A percentile compares a stretch with the other conserved stretches of the same genome.
Evolutionary conservation across 2,113 vertebrate genomes (phyloP).

Genomic region (Planiliza haematocheilus): DNA sequence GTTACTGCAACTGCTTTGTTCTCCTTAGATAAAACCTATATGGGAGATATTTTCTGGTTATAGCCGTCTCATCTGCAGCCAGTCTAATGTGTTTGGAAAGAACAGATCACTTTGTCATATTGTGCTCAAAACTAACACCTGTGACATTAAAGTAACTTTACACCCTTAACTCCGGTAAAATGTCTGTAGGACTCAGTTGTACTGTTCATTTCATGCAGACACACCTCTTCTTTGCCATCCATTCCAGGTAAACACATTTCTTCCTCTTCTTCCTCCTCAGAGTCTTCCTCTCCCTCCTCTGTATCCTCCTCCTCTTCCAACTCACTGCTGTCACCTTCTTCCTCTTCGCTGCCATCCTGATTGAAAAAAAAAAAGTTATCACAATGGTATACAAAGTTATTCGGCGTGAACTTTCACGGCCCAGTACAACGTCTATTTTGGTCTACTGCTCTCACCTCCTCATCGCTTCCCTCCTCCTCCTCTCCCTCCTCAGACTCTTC

Average conservation of each 20-base stretch:
- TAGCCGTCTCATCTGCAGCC: too few relatives aligned
- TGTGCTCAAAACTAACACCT: too few relatives aligned
- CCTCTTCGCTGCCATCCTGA: constrained; percentile 95
- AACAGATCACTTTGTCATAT: too few relatives aligned
- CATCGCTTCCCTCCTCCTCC: constrained; percentile 84
- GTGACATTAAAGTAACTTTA: too few relatives aligned
- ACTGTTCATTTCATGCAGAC: constrained; percentile 5
- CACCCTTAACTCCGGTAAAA: too few relatives aligned
- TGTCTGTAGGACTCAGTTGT: not conserved
- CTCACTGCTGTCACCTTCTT: constrained; percentile 87
- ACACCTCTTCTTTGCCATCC: constrained; percentile 98
- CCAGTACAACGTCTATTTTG: not conserved
- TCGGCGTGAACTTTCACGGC: not conserved
- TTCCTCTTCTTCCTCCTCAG: constrained; percentile 86
- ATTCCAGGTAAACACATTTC: constrained; percentile 97
- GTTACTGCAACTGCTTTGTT: too few relatives aligned
- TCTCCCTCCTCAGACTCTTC: constrained; percentile 96
- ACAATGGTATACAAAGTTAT: not conserved
- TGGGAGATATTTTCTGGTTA: too few relatives aligned
- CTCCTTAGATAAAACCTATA: too few relatives aligned
- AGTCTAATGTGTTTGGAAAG: too few relatives aligned
- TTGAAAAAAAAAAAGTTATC: not conserved
- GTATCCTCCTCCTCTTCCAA: constrained; percentile 90
- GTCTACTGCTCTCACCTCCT: constrained; percentile 78
- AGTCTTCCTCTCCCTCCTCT: constrained; percentile 86